Base-by-base conservation (phyloP, 2,797 vertebrate species). In the Neomorphus geoffroyi region DNA sequence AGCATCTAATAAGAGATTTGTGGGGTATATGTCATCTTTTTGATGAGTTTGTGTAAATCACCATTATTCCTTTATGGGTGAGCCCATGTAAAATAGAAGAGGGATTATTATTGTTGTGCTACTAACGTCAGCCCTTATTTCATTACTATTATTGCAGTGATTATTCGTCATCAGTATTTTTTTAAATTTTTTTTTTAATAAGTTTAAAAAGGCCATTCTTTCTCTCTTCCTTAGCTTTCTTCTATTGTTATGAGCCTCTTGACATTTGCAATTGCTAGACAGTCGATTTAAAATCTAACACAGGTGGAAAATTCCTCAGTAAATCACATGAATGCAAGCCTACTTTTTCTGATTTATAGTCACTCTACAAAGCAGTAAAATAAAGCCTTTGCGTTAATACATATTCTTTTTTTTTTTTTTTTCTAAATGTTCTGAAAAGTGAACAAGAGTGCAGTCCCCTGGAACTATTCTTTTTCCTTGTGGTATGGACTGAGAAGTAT, bases 191-290 rank as follows among this genome's bases (percentile, higher is more conserved):
- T n/a, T n/a, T n/a, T 91, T 90, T 83, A 67, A 48, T 80, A 80
- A 79, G 54, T 81, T 93, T 94, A 24, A 95, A 90, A 93, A 79
- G 65, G 21, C 48, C 21, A 50, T 84, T 88, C 26, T 93, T 91
- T 64, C 69, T 64, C 35, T 95, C 12, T 88, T 93, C 32, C 46
- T 80, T 54, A 65, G 32, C 46, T 90, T 94, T 78, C 39, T 83
- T 32, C 53, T 69, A 39, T 50, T 8, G 1, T 88, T 94, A 83
- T 79, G 65, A 88, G 50, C 37, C 62, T 88, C 41, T 86, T 94
- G 80, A 73, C 66, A 90, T 61, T 60, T 90, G 9, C 21, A 78
- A 74, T 72, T 88, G 45, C 65, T 74, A 78, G 45, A 51, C 18
- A 78, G 60, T 78, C 4, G 8, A 79, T 86, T 80, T 79, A 74